A percentile compares a stretch with the other conserved stretches of the same genome.
These are phyloP conservation scores for Ariopsis seemanni DNA, from an alignment of 2,113 vertebrate genomes.

Conservation along the genomic window DNA sequence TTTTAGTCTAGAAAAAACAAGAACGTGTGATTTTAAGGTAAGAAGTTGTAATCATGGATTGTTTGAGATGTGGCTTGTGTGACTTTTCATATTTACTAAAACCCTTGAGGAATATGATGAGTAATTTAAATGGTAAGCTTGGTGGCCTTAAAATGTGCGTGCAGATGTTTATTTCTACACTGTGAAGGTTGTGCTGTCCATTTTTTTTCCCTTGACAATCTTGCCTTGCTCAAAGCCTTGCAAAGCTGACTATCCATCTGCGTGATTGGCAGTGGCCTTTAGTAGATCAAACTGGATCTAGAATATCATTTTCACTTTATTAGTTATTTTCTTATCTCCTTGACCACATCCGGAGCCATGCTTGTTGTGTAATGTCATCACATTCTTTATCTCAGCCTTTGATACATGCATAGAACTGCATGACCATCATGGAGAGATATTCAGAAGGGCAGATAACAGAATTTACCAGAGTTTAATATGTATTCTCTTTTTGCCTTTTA, in stretches of 20 bases:
- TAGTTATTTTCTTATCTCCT: constrained; percentile 68
- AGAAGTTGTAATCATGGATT: not conserved
- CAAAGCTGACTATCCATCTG: not conserved
- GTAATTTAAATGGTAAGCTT: not conserved
- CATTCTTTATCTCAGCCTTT: not conserved
- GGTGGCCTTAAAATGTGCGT: not conserved
- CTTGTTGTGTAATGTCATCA: not conserved
- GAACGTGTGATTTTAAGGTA: not conserved
- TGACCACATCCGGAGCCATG: not conserved
- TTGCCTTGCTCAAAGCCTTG: not conserved
- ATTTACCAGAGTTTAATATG: not conserved
- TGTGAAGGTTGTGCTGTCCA: not conserved
- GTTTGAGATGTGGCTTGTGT: not conserved
- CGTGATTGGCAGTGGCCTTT: constrained; percentile 71
- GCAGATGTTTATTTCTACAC: not conserved
- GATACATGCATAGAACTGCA: not conserved
- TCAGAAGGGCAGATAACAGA: constrained; percentile 27
- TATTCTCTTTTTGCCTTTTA: too few species aligned
- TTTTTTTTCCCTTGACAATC: not conserved
- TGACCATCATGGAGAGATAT: constrained; percentile 63
- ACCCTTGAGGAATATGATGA: not conserved
- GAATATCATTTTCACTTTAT: constrained; percentile 50
- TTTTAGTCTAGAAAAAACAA: not conserved
- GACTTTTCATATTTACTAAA: not conserved
- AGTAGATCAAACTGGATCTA: constrained; percentile 59